Evolutionary conservation across 2,888 invertebrate species (phyloP).

Genomic region (Bhutanitis thaidina): DNA sequence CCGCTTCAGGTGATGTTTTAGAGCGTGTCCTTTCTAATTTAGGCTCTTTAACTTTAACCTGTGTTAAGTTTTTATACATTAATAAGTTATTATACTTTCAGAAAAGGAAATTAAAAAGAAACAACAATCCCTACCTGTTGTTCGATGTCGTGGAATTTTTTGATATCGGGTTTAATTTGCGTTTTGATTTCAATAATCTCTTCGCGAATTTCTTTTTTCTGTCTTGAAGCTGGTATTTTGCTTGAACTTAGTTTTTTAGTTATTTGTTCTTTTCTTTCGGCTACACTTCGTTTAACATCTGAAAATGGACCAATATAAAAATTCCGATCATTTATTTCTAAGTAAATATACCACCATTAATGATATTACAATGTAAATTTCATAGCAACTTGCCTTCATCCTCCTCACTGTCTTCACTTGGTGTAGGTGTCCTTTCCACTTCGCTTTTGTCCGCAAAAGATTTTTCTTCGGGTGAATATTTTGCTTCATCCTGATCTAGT

Average conservation of each 20-base stretch:
- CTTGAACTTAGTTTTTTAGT: slow-evolving; percentile 86
- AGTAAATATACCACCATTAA: too few species aligned
- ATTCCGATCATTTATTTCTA: background rate
- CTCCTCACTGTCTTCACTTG: slow-evolving; percentile 76
- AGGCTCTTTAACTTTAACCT: slow-evolving; percentile 64
- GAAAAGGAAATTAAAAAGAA: background rate
- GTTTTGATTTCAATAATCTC: slow-evolving; percentile 86
- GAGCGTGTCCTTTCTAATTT: slow-evolving; percentile 61
- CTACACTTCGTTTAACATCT: slow-evolving; percentile 84
- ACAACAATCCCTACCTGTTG: slow-evolving; percentile 50
- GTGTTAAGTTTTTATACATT: background rate
- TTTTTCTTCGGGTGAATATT: slow-evolving; percentile 90
- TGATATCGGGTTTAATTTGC: slow-evolving; percentile 81
- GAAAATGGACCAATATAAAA: slow-evolving; percentile 19
- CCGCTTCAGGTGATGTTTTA: slow-evolving; percentile 60
- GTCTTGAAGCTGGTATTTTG: slow-evolving; percentile 86
- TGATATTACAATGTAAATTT: too few species aligned
- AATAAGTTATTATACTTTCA: background rate
- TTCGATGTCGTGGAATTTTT: slow-evolving; percentile 74
- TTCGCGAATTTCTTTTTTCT: slow-evolving; percentile 86
- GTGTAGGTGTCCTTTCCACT: slow-evolving; percentile 69
- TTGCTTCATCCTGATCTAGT: slow-evolving; percentile 82
- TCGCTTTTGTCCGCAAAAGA: slow-evolving; percentile 84
- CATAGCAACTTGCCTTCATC: slow-evolving; percentile 65
- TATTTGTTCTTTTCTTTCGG: slow-evolving; percentile 88